Evolutionary conservation across 2,888 invertebrate species (phyloP).

Genomic region (Amblyjoppa fuscipennis): DNA sequence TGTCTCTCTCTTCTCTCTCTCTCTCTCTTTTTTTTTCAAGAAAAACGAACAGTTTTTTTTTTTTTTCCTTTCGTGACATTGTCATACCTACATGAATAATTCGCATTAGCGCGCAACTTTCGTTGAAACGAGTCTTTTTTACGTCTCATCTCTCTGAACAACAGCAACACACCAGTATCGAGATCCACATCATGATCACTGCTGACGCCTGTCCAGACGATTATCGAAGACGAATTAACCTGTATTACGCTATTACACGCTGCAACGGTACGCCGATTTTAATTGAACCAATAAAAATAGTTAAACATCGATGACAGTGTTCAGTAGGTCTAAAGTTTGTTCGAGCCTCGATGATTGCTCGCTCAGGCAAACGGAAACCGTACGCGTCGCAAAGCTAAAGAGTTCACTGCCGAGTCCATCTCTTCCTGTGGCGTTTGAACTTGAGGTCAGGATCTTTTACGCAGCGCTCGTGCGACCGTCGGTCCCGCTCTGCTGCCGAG

Average conservation of each 20-base stretch:
- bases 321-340: not conserved
- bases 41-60: conserved; percentile 5
- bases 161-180: conserved; percentile 7
- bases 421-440: conserved; percentile 68
- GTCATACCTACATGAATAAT: conserved; percentile 9
- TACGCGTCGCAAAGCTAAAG: conserved; percentile 40
- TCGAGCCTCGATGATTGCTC: not conserved
- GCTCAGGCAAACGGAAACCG: conserved; percentile 8
- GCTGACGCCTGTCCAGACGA: conserved; percentile 58
- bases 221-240: conserved; percentile 34
- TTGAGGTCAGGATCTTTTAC: conserved; percentile 64
- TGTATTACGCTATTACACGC: not conserved
- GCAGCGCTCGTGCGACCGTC: conserved; percentile 58
- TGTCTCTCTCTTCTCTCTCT: no score
- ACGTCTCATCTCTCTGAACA: conserved; percentile 19
- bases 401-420: conserved; percentile 47
- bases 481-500: conserved; percentile 63
- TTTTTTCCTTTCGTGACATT: not conserved
- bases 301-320: not conserved
- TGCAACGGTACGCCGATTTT: no score
- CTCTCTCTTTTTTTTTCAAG: not conserved
- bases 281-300: no score
- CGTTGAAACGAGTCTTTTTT: conserved; percentile 61
- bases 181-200: conserved; percentile 55
- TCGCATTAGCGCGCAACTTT: conserved; percentile 13